Evolutionary conservation across 1,140 invertebrate species (phyloP), one percentile per base, ranked within the genome.

Genomic region (Caenorhabditis tropicalis): DNA sequence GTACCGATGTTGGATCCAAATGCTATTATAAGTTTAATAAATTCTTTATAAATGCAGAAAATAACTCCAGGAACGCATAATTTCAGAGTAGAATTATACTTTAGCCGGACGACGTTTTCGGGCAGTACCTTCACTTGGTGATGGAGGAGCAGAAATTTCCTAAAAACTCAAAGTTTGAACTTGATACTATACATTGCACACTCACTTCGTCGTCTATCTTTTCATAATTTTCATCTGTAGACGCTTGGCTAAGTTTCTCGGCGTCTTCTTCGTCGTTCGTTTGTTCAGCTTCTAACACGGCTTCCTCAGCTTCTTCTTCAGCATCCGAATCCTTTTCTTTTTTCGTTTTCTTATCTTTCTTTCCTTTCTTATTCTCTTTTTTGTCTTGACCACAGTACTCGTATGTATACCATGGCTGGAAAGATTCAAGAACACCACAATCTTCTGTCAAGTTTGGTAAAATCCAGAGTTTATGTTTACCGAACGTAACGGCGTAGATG

Each of bases 341-440:
- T 31, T 85, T 88, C 21, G 36, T 36, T 81, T 80, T 51, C 43
- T 87, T 87, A 21, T 82, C 81, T 51, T 90, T 88, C 27, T 84
- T 88, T 10, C 84, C 85, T n/a, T 83, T 79, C 27, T 88, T 86
- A 29, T 87, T 86, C n/a, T 89, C 85, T 81, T 88, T 86, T 36
- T 84, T 87, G 15, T 65, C 87, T 33, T 83, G 48, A 21, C 83
- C 82, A 51, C 60, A 87, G 82, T 88, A 87, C 81, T 88, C 91
- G 87, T 92, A 91, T 70, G 92, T 95, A 93, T 98, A 99, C 2
- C 98, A 93, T 33, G 98, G 98, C 95, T 96, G 96, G 92, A 99
- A 99, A 1, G 97, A 98, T 51, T 97, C 97, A 83, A 99, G 95
- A 93, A 99, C 98, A 46, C 98, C 96, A 60, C 98, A 97, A 92